Evolutionary conservation across 2,888 invertebrate species (phyloP).

Genomic region (Andrena dorsata): DNA sequence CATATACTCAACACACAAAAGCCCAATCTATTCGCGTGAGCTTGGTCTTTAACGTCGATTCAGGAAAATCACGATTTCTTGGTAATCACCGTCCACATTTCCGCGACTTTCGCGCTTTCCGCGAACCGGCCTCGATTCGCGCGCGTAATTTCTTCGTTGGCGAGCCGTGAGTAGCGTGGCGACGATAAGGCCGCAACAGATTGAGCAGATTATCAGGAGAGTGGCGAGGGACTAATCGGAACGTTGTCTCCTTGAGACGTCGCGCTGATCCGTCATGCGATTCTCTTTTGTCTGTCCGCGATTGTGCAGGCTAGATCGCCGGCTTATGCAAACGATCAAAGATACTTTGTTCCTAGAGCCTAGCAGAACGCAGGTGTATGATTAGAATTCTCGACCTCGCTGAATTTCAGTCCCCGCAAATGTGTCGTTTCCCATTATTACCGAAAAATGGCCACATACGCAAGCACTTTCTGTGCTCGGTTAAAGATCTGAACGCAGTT

Average conservation of each 20-base stretch:
- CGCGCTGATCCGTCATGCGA: conserved; percentile 54
- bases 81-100: too few species aligned
- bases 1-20: too few species aligned
- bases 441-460: conserved; percentile 5
- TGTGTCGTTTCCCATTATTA: background rate
- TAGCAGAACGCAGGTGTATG: background rate
- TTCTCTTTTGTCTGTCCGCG: conserved; percentile 54
- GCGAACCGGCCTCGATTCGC: conserved; percentile 22
- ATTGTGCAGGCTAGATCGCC: conserved; percentile 19
- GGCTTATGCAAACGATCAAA: conserved; percentile 53
- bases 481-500: background rate
- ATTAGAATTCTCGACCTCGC: conserved; percentile 4
- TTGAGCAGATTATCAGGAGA: conserved; percentile 24
- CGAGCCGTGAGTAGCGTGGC: conserved; percentile 19
- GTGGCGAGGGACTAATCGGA: conserved; percentile 41
- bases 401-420: background rate
- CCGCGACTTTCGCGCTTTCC: conserved; percentile 29
- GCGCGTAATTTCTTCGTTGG: conserved; percentile 6
- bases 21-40: too few species aligned
- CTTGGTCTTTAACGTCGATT: too few species aligned
- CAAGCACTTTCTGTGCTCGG: conserved; percentile 6
- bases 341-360: conserved; percentile 35
- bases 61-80: too few species aligned
- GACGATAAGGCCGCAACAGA: conserved; percentile 38
- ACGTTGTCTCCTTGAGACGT: conserved; percentile 61